These are phyloP conservation scores for Pemphredon lugubris DNA, from an alignment of 2,888 invertebrate genomes.

Conservation along the genomic window DNA sequence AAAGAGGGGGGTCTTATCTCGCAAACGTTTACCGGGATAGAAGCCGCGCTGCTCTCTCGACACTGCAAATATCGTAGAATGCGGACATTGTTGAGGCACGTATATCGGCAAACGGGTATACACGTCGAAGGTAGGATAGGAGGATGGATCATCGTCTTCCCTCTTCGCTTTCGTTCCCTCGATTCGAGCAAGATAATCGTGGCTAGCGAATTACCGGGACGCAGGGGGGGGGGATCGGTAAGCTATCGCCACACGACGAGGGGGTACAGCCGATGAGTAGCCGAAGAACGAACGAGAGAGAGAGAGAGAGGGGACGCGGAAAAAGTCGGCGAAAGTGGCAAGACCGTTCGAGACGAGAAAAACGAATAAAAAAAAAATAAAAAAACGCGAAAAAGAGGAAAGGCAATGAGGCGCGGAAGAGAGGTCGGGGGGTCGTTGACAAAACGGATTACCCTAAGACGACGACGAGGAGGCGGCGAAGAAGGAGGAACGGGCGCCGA, in stretches of 20 bases:
- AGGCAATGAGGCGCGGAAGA: slow-evolving; percentile 75
- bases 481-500: slow-evolving; percentile 55
- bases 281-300: too few species aligned
- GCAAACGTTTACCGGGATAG: too few species aligned
- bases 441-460: slow-evolving; percentile 79
- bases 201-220: too few species aligned
- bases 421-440: slow-evolving; percentile 76
- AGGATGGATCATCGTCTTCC: too few species aligned
- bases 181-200: too few species aligned
- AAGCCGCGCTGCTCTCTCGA: slow-evolving; percentile 31
- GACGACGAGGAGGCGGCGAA: slow-evolving; percentile 47
- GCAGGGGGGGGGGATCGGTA: too few species aligned
- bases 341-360: slow-evolving; percentile 12
- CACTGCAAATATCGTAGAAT: slow-evolving; percentile 41
- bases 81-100: slow-evolving; percentile 46
- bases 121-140: neutral
- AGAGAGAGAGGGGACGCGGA: too few species aligned
- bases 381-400: slow-evolving; percentile 52
- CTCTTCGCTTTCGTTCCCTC: too few species aligned
- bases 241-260: too few species aligned
- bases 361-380: slow-evolving; percentile 4
- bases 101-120: slow-evolving; percentile 5
- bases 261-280: too few species aligned
- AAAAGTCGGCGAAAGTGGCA: neutral
- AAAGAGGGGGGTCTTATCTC: too few species aligned